Conservation (phyloP, 2,888 invertebrate genomes). For the Julus scanicus region DNA sequence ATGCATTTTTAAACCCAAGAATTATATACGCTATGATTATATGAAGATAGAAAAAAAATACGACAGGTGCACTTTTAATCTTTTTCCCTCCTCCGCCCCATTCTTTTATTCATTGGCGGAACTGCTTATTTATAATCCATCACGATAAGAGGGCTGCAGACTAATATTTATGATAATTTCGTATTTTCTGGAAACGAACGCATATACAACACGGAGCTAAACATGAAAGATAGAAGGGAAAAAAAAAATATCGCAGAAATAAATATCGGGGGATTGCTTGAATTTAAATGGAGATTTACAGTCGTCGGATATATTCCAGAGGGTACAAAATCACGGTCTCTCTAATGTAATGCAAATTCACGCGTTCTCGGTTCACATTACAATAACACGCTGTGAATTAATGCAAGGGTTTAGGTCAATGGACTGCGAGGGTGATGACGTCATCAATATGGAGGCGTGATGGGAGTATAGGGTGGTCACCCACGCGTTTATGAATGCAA, state of each 20-base stretch:
- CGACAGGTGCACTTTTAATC: background rate
- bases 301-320: background rate
- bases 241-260: background rate
- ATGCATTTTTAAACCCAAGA: background rate
- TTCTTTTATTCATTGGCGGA: background rate
- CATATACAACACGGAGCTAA: background rate
- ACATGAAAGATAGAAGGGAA: background rate
- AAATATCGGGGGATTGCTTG: background rate
- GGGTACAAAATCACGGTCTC: background rate
- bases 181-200: background rate
- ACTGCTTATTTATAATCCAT: background rate
- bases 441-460: too few species aligned
- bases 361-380: background rate
- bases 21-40: background rate
- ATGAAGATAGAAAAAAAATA: background rate
- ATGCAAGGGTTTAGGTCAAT: too few species aligned
- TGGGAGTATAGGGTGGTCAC: too few species aligned
- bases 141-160: background rate
- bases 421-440: too few species aligned
- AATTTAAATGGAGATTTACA: conserved; percentile 5
- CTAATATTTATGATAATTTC: conserved; percentile 47
- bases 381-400: too few species aligned
- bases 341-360: conserved; percentile 2
- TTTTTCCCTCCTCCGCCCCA: background rate
- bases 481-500: too few species aligned